A percentile compares a stretch with the other conserved stretches of the same genome.
These are phyloP conservation scores for Taxidea taxus DNA, from an alignment of 2,113 vertebrate species.

Conservation along the genomic window DNA sequence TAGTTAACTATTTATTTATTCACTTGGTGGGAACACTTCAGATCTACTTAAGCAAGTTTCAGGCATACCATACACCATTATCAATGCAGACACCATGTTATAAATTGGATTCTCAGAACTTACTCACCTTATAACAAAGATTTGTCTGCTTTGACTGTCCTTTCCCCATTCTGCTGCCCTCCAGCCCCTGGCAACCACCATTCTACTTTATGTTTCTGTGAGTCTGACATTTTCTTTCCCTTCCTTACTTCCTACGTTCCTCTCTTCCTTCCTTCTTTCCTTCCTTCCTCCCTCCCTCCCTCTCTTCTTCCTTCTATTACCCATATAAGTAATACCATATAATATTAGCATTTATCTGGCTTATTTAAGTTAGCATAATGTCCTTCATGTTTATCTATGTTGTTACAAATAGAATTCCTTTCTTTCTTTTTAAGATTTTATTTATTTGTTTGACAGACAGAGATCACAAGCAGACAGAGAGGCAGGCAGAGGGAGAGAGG, in stretches of 20 bases:
- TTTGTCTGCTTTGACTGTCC: neutral
- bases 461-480: no score
- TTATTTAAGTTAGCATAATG: neutral
- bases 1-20: neutral
- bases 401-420: neutral
- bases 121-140: neutral
- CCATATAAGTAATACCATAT: neutral
- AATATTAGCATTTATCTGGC: neutral
- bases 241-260: rapidly evolving
- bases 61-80: neutral
- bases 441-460: no score
- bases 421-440: no score
- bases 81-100: neutral
- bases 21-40: neutral
- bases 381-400: neutral
- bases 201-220: neutral
- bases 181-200: neutral
- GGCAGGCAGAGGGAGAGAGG: no score
- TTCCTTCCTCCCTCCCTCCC: no score
- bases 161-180: neutral
- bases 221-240: neutral
- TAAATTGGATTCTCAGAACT: neutral
- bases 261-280: no score
- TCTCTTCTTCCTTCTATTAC: no score
- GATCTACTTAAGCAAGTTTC: neutral